These are phyloP conservation scores for Bradypodion pumilum DNA, from an alignment of 2,797 vertebrate species.

Conservation along the genomic window DNA sequence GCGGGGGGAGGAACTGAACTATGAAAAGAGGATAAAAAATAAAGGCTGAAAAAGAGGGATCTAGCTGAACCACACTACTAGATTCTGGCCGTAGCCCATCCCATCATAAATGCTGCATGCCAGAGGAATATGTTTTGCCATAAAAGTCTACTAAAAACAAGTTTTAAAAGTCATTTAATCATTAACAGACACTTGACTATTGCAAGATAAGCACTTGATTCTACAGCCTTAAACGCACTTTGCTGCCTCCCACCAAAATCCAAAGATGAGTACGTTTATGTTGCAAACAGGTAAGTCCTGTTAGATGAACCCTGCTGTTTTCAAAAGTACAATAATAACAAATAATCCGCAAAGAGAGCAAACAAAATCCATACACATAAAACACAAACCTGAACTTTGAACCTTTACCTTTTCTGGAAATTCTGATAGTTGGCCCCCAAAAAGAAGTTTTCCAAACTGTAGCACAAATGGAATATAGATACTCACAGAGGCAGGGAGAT, in stretches of 20 bases:
- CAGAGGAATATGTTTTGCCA: neutral
- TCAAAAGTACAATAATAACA: neutral
- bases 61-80: too few species aligned
- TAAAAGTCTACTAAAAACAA: neutral
- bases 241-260: neutral
- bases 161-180: neutral
- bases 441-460: too few species aligned
- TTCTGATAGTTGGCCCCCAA: too few species aligned
- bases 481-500: neutral
- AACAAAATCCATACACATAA: neutral
- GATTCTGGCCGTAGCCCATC: too few species aligned
- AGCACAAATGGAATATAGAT: too few species aligned
- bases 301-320: neutral
- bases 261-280: neutral
- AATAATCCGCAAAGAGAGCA: neutral
- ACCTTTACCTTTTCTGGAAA: too few species aligned
- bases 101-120: neutral
- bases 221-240: too few species aligned
- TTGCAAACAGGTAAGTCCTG: neutral
- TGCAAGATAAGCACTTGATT: neutral
- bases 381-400: too few species aligned
- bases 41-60: too few species aligned
- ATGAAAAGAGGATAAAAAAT: too few species aligned
- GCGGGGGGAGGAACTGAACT: too few species aligned
- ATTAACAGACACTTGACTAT: neutral